Percentiles rank a stretch among this genome's conserved stretches.
Evolutionary conservation across 2,113 vertebrate species (phyloP).

Genomic region (Cyprinodon variegatus): DNA sequence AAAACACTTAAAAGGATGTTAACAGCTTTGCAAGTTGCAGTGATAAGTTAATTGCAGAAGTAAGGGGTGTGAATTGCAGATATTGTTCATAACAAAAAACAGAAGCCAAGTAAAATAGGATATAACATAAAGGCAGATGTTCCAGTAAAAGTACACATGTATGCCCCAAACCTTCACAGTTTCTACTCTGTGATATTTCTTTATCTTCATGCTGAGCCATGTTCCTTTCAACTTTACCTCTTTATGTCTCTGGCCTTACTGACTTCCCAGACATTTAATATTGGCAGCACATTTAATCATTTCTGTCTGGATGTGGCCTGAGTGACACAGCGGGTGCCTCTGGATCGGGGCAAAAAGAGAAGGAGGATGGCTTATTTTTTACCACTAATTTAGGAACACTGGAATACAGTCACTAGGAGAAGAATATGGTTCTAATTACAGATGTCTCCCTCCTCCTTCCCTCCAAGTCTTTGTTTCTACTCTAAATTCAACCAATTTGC

Average conservation of each 20-base stretch:
- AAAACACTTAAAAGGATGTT: neutral
- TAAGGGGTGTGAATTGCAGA: neutral
- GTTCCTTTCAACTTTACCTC: conserved; percentile 39
- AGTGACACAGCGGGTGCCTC: conserved; percentile 82
- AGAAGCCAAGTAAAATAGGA: neutral
- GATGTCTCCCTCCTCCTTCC: conserved; percentile 67
- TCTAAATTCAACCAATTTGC: conserved; percentile 6
- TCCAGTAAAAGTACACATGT: conserved; percentile 11
- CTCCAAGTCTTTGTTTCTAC: conserved; percentile 20
- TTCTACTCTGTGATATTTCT: conserved; percentile 27
- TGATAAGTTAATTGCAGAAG: neutral
- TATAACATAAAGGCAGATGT: conserved; percentile 6
- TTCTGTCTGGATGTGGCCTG: conserved; percentile 79
- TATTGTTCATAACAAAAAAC: neutral
- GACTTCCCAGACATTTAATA: conserved; percentile 65
- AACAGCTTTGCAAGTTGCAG: neutral
- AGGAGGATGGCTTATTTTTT: conserved; percentile 68
- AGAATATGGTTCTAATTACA: conserved; percentile 87
- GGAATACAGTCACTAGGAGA: conserved; percentile 69
- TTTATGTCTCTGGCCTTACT: conserved; percentile 68
- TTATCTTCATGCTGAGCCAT: conserved; percentile 25
- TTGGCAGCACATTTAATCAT: conserved; percentile 78
- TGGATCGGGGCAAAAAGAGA: conserved; percentile 59
- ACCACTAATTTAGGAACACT: conserved; percentile 78
- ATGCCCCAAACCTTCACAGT: conserved; percentile 12